Evolutionary conservation across 2,888 invertebrate species (phyloP), one percentile per base, ranked within the genome.

Genomic region (Chrysina gloriosa): DNA sequence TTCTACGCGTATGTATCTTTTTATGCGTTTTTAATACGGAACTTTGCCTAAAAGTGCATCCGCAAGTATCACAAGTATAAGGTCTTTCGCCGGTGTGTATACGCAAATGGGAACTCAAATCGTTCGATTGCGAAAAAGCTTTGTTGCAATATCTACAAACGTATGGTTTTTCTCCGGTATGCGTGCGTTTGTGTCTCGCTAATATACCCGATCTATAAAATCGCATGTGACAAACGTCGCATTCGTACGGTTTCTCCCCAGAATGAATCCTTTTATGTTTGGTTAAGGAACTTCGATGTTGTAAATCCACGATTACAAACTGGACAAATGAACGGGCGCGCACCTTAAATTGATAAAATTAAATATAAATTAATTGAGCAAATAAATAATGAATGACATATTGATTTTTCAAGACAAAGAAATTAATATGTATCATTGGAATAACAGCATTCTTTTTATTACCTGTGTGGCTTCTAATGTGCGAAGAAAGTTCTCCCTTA

Each of bases 161-260:
- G 68, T 84, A 84, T 0, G 89, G 88, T 65, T 87, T 84, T 54
- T 89, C 84, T 0, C 89, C 89, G 0, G 88, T 85, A 73, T 90
- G 90, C n/a, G 88, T 89, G 47, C 89, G 79, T 74, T 87, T 85
- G 76, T 91, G 91, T 50, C 90, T 87, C 76, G 88, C 89, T 27
- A 91, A 79, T 0, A 84, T 84, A 3, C 84, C 84, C 2, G 83
- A 83, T 27, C 84, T 75, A 0, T 83, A 83, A 71, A 84, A 84
- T 72, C 81, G 82, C 69, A 89, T 87, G 7, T 87, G 86, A 72
- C 91, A 91, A 67, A 86, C 85, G 21, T 88, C 87, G 71, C 91
- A 91, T 67, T 86, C 86, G 79, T 87, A 88, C 0, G 90, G 90
- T 63, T 89, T 88, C 3, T 85, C 85, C 6, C 87, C 88, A 0